Evolutionary conservation across 2,113 vertebrate genomes (phyloP), one percentile per base, ranked within the genome.

Genomic region (Brachyistius frenatus): DNA sequence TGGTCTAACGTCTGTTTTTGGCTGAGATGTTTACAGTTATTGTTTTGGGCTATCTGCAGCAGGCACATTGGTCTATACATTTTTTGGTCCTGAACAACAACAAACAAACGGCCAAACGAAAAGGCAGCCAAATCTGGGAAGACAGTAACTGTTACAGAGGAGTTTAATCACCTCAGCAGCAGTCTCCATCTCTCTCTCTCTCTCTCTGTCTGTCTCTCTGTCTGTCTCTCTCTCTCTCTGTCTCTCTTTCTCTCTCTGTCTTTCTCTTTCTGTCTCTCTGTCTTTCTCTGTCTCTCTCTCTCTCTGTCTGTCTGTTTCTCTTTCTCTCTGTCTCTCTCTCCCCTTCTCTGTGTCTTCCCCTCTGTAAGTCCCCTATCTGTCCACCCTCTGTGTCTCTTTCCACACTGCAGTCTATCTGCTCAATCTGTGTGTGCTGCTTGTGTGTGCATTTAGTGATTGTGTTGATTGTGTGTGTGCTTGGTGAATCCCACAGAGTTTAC

Each of bases 31-130:
- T 23, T 85, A 90, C 88, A 90, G 91, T 93, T 92, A 88, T 85
- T 92, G 85, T 92, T 81, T 77, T 71, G 69, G 72, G 57, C 89
- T 93, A 93, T 94, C 94, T 90, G 78, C 76, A 60, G 41, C 84
- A 67, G 76, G 44, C 93, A 93, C 81, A 62, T 87, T 87, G 83
- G 75, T 81, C 84, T 89, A 80, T 86, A 71, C 54, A 83, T 66
- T 74, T 68, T 75, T 47, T 56, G 55, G 78, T 81, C 56, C 65
- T 61, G 46, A 68, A 83, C 88, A 88, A 85, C 83, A 91, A 91
- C 77, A 86, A 93, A 85, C 65, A 88, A 94, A 94, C 88, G 76
- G 89, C 86, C 89, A 44, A 76, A 91, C 89, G 70, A 58, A 91
- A 74, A 66, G 55, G 47, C 46, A 74, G 83, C 74, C 91, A 93